These are phyloP conservation scores for Propithecus deckenii DNA, from an alignment of 2,797 vertebrate genomes.

Conservation along the genomic window DNA sequence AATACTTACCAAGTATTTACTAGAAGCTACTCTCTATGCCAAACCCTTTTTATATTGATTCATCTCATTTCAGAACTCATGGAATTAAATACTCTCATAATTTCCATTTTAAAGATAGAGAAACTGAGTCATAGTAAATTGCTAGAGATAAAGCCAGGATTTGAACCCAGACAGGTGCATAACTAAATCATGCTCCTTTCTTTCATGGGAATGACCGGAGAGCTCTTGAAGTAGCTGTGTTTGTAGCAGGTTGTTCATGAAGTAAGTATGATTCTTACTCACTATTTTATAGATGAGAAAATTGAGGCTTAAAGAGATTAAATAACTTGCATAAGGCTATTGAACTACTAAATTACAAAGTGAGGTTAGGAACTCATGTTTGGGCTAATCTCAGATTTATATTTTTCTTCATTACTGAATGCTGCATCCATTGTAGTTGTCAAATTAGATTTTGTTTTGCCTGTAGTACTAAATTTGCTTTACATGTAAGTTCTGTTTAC, in stretches of 20 bases:
- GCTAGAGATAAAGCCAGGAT: not conserved
- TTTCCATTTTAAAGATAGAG: not conserved
- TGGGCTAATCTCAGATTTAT: not conserved
- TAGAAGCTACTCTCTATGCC: not conserved
- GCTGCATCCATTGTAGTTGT: not conserved
- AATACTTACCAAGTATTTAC: not conserved
- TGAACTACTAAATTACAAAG: not conserved
- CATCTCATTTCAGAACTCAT: not conserved
- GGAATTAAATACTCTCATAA: not conserved
- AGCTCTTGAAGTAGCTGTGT: not conserved
- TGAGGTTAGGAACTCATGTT: not conserved
- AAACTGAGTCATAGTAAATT: not conserved
- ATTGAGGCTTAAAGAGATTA: not conserved
- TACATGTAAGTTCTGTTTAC: not conserved
- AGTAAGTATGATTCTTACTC: not conserved
- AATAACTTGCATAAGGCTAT: not conserved
- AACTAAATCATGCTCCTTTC: accelerated
- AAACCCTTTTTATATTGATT: not conserved
- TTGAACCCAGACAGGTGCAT: not conserved
- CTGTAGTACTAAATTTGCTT: not conserved
- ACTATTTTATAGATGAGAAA: not conserved
- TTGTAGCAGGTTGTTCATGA: not conserved
- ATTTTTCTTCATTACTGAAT: not conserved
- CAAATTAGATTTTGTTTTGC: not conserved
- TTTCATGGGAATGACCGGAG: not conserved